Base-by-base conservation (phyloP, 2,113 vertebrate genomes). In the Chionomys nivalis region DNA sequence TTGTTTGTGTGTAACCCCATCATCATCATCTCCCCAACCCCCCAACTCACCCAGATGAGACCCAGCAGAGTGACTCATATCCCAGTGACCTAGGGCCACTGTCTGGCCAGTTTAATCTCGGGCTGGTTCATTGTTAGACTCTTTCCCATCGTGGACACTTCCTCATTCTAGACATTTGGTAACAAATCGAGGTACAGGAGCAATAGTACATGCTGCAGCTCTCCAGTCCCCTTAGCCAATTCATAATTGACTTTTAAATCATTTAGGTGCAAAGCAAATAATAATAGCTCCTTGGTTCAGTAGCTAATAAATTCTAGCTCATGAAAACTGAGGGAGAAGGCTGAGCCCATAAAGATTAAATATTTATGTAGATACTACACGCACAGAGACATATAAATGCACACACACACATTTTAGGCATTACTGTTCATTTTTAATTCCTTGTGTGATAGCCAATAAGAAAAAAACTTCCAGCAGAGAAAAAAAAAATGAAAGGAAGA, bases 211-310 rank as follows among this genome's bases (percentile, higher is more conserved):
- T 3, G 81, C 72, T 55, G 12, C 39, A 7, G 19, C 73, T 91
- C 96, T 70, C 83, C 93, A 82, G 13, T 82, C 78, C 88, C 75
- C 61, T 61, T 68, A 90, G 92, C 52, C 17, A 1, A 36, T 87
- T 96, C 94, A 63, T 96, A 96, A 98, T 96, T 92, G 96, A 94
- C 97, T 97, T 97, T 97, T 98, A 96, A 96, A 97, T 97, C 96
- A 92, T 82, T 96, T 96, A 95, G 88, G 96, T 63, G 36, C 11
- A 83, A 97, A 96, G 70, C 96, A 87, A 97, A 97, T 96, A 96
- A 97, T 96, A 96, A 93, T 81, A 96, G 94, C 44, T 58, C 75
- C 4, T 49, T 47, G 16, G 83, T 89, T 95, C 85, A 49, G 90
- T 77, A 92, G 90, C 90, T 93, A 96, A 97, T 97, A 97, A 98